Conservation (phyloP, 2,113 vertebrate species). For the Willisornis vidua region DNA sequence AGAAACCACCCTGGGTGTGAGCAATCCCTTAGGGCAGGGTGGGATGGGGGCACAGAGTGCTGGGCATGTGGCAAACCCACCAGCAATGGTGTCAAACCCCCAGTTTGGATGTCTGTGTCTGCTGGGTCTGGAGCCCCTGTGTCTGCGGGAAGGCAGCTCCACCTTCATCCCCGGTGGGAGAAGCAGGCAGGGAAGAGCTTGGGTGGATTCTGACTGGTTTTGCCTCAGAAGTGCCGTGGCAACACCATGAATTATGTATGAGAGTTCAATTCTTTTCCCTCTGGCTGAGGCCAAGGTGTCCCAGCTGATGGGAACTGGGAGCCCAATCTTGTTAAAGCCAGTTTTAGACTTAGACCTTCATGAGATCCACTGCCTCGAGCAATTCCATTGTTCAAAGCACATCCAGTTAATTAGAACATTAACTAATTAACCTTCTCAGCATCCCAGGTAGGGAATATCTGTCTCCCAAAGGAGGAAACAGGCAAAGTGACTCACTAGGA, state of each 20-base stretch:
- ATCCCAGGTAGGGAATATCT: conserved; percentile 29
- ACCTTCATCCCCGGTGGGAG: background rate
- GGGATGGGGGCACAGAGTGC: background rate
- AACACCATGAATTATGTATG: background rate
- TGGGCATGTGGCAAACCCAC: background rate
- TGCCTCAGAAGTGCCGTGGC: background rate
- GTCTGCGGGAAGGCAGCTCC: background rate
- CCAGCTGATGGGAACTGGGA: background rate
- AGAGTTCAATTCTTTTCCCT: background rate
- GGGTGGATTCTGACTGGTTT: background rate
- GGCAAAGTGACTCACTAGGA: background rate
- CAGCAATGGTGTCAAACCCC: background rate
- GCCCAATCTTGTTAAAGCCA: background rate
- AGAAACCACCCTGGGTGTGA: background rate
- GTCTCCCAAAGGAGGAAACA: conserved; percentile 12
- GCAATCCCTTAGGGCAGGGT: background rate
- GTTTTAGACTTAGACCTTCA: background rate
- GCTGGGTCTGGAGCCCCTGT: background rate
- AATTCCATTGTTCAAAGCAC: background rate
- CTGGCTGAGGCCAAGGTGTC: background rate
- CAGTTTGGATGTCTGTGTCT: background rate
- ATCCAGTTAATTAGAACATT: background rate
- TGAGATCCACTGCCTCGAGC: background rate
- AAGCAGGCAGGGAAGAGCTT: background rate
- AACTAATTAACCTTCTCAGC: conserved; percentile 51